Base-by-base conservation (phyloP, 1,140 invertebrate species). In the Halesus radiatus region DNA sequence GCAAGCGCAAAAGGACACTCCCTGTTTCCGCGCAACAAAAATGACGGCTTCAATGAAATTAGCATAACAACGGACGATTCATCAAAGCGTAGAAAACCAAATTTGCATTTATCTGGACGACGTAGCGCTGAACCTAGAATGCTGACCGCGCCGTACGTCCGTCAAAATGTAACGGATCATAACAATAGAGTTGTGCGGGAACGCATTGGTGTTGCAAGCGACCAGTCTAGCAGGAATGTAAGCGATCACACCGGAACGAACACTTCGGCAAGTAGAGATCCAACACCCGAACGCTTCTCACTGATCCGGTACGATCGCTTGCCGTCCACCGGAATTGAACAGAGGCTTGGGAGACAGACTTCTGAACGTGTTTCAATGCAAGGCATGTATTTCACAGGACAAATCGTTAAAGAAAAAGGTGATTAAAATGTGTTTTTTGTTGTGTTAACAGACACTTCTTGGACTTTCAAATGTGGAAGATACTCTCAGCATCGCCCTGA, bases 301-400 rank as follows among this genome's bases (percentile, higher is more conserved):
- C 80, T 90, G 0, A 89, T 90, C n/a, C 85, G 89, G 77, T 88
- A 87, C 74, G 80, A 83, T 0, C 85, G 87, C 16, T 72, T 89
- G 29, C 89, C 89, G 0, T 90, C 89, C 0, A 82, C 84, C 0
- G 87, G 80, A 77, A 85, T 85, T 15, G 84, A 85, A 20, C 84
- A 85, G 6, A 78, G 80, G 22, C 81, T 84, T 20, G 78, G 60
- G 1, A 84, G 85, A 29, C 68, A 85, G 5, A 80, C 84, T 0
- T 83, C 85, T 7, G 87, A 88, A 1, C 85, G 88, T 20, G 68
- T 87, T 2, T 84, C 82, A 0, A 83, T 85, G 0, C 86, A 88
- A 29, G 87, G 84, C 23, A 85, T 87, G 0, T 87, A 89, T 74
- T 84, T 89, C 0, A 84, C 88, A 1, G 88, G 88, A 18, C 88